Conservation (phyloP, 2,113 vertebrate genomes). For the Bagarius yarrelli region DNA sequence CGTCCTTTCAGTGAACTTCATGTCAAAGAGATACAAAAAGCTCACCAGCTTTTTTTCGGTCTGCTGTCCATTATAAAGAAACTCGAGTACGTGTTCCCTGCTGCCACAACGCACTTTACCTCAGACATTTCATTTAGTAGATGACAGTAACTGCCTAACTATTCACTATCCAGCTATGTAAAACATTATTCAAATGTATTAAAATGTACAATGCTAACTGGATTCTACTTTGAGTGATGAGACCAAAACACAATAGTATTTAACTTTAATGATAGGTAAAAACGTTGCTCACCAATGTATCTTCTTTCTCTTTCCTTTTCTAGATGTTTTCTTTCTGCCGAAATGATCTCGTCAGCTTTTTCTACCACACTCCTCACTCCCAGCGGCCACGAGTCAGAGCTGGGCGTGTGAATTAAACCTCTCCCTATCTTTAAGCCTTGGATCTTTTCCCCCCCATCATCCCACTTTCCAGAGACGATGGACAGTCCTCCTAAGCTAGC, state of each 20-base stretch:
- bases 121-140: neutral
- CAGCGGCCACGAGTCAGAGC: slow-evolving; percentile 43
- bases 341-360: slow-evolving; percentile 26
- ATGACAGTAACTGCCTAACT: neutral
- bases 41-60: neutral
- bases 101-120: neutral
- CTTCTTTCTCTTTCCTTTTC: neutral
- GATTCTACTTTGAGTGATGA: neutral
- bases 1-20: neutral
- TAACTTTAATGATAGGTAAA: neutral
- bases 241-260: neutral
- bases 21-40: neutral
- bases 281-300: neutral
- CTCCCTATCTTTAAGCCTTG: neutral
- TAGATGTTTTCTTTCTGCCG: slow-evolving; percentile 42
- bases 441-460: neutral
- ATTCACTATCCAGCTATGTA: neutral
- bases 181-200: neutral
- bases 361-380: slow-evolving; percentile 36
- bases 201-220: neutral
- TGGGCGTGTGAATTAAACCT: slow-evolving; percentile 44
- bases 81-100: neutral
- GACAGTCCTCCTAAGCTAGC: slow-evolving; percentile 89
- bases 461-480: slow-evolving; percentile 68
- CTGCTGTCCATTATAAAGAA: neutral